Percentiles rank a stretch among this genome's conserved stretches.
phyloP scores from a whole-genome alignment of 2,113 vertebrate genomes.

The Pipra filicauda region DNA sequence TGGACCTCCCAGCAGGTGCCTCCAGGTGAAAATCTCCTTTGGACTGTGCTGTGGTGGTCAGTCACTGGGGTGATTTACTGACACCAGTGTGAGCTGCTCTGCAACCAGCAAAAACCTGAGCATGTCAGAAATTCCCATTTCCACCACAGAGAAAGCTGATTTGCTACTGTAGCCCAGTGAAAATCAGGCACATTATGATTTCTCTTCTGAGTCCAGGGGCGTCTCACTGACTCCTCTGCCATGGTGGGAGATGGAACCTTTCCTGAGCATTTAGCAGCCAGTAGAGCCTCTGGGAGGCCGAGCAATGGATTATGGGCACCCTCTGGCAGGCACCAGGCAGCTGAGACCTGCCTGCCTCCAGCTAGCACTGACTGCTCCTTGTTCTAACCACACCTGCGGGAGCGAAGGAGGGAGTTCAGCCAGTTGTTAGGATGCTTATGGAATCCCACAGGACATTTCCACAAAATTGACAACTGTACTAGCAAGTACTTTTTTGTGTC shows the following conservation, averaged over 20 bases:
- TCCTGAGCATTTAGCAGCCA: background rate
- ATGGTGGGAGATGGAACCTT: background rate
- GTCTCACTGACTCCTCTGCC: background rate
- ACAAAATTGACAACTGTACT: background rate
- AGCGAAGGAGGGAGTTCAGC: background rate
- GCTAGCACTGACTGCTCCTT: background rate
- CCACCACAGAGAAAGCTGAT: background rate
- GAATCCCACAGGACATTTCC: background rate
- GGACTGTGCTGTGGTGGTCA: rapidly evolving
- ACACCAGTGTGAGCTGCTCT: background rate
- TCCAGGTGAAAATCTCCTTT: background rate
- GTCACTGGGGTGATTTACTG: background rate
- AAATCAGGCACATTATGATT: background rate
- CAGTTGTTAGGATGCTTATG: background rate
- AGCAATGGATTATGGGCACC: background rate
- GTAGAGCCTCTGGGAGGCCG: background rate
- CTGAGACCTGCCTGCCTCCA: background rate
- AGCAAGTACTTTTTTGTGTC: background rate
- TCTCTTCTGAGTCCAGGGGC: background rate
- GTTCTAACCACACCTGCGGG: background rate
- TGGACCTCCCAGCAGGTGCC: background rate
- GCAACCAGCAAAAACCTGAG: background rate
- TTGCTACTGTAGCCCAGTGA: background rate
- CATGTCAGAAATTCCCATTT: background rate
- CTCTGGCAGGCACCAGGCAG: background rate